These are phyloP conservation scores for Yoshiicerus persimilis DNA, from an alignment of 1,140 invertebrate genomes.

Conservation along the genomic window DNA sequence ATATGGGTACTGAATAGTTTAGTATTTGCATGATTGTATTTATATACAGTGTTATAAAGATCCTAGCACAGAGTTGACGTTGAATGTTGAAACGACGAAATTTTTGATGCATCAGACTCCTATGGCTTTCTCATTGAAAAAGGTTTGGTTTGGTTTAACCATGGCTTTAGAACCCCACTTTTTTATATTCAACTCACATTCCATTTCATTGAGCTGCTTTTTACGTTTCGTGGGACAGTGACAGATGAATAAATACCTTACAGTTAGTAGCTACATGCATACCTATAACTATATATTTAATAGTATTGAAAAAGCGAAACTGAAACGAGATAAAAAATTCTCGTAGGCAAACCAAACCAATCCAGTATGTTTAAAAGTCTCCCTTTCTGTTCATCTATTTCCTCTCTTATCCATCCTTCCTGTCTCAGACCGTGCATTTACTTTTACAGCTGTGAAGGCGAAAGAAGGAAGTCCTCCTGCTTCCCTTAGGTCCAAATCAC, in stretches of 20 bases:
- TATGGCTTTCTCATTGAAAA: not conserved
- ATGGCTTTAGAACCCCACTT: not conserved
- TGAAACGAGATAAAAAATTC: not conserved
- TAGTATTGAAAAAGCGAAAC: not conserved
- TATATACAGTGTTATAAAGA: too few relatives aligned
- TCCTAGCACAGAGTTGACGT: not conserved
- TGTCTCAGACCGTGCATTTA: not conserved
- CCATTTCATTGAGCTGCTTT: constrained; percentile 8
- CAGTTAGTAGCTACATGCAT: not conserved
- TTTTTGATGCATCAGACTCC: constrained; percentile 1
- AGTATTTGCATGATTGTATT: too few relatives aligned
- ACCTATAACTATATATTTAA: not conserved
- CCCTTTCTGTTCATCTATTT: not conserved
- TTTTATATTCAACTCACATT: not conserved
- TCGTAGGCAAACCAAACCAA: not conserved
- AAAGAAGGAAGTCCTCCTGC: not conserved
- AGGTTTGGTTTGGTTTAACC: not conserved
- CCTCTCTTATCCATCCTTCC: not conserved
- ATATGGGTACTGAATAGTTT: too few relatives aligned
- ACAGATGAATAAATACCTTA: constrained; percentile 5
- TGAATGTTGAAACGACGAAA: not conserved
- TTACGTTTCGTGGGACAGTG: constrained; percentile 12
- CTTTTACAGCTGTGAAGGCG: not conserved
- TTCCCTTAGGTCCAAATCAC: not conserved
- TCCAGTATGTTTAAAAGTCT: not conserved